A percentile compares a stretch with the other conserved stretches of the same genome.
These are phyloP conservation scores for Gymnocephalus cernua DNA, from an alignment of 2,113 vertebrate species.

Conservation along the genomic window DNA sequence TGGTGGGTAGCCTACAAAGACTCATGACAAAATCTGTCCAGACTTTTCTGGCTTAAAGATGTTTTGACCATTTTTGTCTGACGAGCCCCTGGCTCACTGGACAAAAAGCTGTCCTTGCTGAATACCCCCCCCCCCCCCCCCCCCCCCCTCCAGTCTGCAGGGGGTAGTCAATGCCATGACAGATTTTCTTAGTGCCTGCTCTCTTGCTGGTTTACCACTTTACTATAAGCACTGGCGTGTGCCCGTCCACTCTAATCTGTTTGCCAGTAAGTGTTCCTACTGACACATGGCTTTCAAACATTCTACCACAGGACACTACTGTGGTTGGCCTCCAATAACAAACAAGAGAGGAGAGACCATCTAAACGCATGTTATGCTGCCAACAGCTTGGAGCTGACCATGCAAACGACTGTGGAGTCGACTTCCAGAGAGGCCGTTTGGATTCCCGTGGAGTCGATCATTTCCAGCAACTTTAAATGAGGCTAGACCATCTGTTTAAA, in stretches of 20 bases:
- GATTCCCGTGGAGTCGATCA: slow-evolving; percentile 35
- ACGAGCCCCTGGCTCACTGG: slow-evolving; percentile 20
- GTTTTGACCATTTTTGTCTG: slow-evolving; percentile 30
- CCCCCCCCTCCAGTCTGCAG: neutral
- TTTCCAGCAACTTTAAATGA: slow-evolving; percentile 56
- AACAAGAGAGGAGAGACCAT: slow-evolving; percentile 22
- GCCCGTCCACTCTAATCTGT: neutral
- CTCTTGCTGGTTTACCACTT: slow-evolving; percentile 7
- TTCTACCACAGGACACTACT: slow-evolving; percentile 24
- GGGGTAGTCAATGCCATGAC: slow-evolving; percentile 11
- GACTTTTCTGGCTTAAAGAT: slow-evolving; percentile 17
- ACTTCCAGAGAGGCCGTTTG: slow-evolving; percentile 31
- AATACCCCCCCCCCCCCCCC: slow-evolving; percentile 13
- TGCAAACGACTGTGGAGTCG: slow-evolving; percentile 18
- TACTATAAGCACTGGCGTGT: slow-evolving; percentile 29
- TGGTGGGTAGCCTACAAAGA: too few relatives aligned
- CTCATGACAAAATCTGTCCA: too few relatives aligned
- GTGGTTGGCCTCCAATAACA: slow-evolving; percentile 41
- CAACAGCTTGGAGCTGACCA: slow-evolving; percentile 55
- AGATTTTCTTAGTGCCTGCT: slow-evolving; percentile 16
- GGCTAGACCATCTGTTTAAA: slow-evolving; percentile 56
- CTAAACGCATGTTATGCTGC: slow-evolving; percentile 32
- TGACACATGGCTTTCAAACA: slow-evolving; percentile 35
- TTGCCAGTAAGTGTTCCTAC: slow-evolving; percentile 26
- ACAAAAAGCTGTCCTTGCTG: slow-evolving; percentile 4